Evolutionary conservation across 2,888 invertebrate genomes (phyloP).

Genomic region (Trachelus iudaicus): DNA sequence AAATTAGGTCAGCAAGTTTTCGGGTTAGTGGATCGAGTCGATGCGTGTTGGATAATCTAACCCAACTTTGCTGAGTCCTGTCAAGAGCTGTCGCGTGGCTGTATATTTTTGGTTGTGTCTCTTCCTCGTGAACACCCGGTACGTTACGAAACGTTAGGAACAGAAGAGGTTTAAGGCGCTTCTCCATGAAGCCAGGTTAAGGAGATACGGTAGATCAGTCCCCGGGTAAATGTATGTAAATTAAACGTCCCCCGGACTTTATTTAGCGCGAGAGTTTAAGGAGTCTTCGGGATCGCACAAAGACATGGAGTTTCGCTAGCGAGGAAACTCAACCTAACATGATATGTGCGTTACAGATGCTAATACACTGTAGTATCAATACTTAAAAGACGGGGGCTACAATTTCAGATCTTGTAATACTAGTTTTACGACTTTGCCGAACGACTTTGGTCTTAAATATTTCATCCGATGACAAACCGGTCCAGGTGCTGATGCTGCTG

Average conservation of each 20-base stretch:
- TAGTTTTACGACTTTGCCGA: background rate
- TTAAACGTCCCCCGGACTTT: constrained; percentile 49
- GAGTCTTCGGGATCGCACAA: background rate
- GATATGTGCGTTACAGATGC: background rate
- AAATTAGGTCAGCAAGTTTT: constrained; percentile 55
- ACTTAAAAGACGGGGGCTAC: background rate
- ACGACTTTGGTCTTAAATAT: background rate
- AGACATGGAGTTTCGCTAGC: background rate
- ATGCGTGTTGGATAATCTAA: constrained; percentile 4
- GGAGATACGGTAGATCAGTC: constrained; percentile 29
- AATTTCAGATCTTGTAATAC: background rate
- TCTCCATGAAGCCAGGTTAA: background rate
- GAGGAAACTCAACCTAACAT: background rate
- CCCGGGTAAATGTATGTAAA: constrained; percentile 46
- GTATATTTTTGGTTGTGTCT: background rate
- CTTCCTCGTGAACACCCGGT: background rate
- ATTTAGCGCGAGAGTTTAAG: constrained; percentile 46
- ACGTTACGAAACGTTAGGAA: background rate
- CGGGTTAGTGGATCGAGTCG: constrained; percentile 36
- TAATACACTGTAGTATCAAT: background rate
- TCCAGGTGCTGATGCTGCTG: background rate
- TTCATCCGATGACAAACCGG: background rate
- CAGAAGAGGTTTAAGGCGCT: background rate
- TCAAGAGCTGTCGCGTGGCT: background rate
- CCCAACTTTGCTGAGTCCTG: background rate